Conservation (phyloP, 1,140 invertebrate genomes). For the Tribolium madens region DNA sequence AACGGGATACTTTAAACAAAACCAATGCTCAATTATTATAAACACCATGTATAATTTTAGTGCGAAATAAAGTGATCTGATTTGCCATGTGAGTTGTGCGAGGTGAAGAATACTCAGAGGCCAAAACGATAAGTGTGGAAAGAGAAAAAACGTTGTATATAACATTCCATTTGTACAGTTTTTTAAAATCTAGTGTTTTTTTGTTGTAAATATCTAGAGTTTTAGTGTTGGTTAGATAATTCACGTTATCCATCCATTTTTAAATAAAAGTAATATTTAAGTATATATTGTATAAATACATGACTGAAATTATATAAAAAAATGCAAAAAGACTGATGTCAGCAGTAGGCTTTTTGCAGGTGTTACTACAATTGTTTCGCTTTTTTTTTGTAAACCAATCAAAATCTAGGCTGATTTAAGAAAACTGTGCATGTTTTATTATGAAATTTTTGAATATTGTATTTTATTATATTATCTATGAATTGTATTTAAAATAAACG, state of each 20-base stretch:
- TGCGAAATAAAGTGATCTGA: constrained; percentile 34
- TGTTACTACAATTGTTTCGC: constrained; percentile 29
- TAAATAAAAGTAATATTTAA: constrained; percentile 29
- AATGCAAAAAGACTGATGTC: constrained; percentile 60
- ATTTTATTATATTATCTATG: constrained; percentile 59
- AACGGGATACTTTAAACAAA: constrained; percentile 89
- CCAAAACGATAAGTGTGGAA: constrained; percentile 6
- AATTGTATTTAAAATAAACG: constrained; percentile 58
- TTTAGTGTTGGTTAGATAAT: constrained; percentile 40
- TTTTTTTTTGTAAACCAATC: constrained; percentile 28
- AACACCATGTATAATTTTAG: constrained; percentile 18
- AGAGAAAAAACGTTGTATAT: constrained; percentile 11
- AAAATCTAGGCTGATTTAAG: constrained; percentile 33
- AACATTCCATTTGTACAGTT: constrained; percentile 44
- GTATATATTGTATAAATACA: constrained; percentile 26
- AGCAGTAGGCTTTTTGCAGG: constrained; percentile 57
- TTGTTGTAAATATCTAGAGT: constrained; percentile 32
- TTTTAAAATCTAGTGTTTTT: constrained; percentile 26
- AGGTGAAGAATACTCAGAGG: constrained; percentile 24
- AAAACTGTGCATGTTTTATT: constrained; percentile 53
- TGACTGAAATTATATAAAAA: constrained; percentile 48
- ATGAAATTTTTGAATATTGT: constrained; percentile 56
- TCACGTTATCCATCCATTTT: constrained; percentile 51
- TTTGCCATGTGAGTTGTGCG: constrained; percentile 19
- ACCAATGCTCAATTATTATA: constrained; percentile 31